Percentiles rank a stretch among this genome's conserved stretches.
These are phyloP conservation scores for Equus quagga DNA, from an alignment of 2,113 vertebrate genomes.

Conservation along the genomic window DNA sequence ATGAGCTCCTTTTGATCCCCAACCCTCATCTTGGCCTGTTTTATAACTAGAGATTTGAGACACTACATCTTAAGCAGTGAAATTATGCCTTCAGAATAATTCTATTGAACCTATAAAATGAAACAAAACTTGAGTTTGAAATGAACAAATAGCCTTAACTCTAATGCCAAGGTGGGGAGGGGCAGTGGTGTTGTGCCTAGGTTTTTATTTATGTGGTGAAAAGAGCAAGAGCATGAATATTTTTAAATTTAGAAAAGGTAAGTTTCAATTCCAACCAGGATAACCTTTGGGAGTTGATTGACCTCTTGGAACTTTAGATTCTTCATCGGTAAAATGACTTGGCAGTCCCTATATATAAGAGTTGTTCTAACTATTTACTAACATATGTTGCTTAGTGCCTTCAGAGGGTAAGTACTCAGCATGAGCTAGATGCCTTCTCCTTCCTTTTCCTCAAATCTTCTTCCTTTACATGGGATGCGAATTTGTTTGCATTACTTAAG, in stretches of 20 bases:
- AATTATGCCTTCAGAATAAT: conserved; percentile 48
- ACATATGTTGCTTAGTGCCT: background rate
- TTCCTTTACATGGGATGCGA: background rate
- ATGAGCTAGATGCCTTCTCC: background rate
- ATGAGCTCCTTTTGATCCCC: conserved; percentile 56
- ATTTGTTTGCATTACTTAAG: background rate
- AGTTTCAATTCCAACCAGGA: background rate
- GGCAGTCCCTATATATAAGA: background rate
- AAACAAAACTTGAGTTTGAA: conserved; percentile 51
- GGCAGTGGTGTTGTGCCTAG: background rate
- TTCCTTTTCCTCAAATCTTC: background rate
- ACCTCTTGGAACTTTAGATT: background rate
- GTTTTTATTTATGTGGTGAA: background rate
- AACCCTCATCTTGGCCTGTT: conserved; percentile 14
- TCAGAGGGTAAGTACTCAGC: background rate
- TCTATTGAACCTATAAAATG: background rate
- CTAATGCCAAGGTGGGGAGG: background rate
- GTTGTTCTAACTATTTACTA: background rate
- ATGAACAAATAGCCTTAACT: background rate
- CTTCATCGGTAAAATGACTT: background rate
- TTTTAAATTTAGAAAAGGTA: background rate
- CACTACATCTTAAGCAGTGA: conserved; percentile 41
- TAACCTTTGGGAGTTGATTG: background rate
- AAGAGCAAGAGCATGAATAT: background rate
- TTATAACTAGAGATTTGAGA: conserved; percentile 53